Percentiles rank a stretch among this genome's conserved stretches.
Evolutionary conservation across 2,797 vertebrate genomes (phyloP).

Genomic region (Octomys mimax): DNA sequence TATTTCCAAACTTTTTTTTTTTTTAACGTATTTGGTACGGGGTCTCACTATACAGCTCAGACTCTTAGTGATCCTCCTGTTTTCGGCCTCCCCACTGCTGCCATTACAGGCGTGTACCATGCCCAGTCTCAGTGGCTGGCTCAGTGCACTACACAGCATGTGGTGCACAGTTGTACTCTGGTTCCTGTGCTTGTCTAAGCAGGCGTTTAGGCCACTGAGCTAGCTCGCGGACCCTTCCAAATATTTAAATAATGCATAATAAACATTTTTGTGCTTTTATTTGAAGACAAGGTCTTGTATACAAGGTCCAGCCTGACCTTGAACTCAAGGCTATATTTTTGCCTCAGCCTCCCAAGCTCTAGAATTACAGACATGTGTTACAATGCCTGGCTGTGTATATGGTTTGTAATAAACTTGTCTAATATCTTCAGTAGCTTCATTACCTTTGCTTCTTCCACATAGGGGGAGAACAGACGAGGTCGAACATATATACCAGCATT

Average conservation of each 20-base stretch:
- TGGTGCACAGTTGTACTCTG: too few species aligned
- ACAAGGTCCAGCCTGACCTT: not conserved
- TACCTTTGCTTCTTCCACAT: conserved; percentile 99
- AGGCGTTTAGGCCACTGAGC: too few species aligned
- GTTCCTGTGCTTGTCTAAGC: too few species aligned
- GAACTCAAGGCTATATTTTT: not conserved
- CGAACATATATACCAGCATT: conserved; percentile 98
- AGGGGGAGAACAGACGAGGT: conserved; percentile 97
- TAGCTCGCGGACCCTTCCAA: not conserved
- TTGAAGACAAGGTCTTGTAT: not conserved
- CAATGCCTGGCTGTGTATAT: not conserved
- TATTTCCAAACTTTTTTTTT: not conserved
- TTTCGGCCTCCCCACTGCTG: too few species aligned
- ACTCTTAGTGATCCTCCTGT: too few species aligned
- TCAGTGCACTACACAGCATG: too few species aligned
- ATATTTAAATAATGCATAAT: conserved; percentile 4
- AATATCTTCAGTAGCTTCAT: conserved; percentile 51
- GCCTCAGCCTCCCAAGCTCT: not conserved
- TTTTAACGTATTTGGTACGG: too few species aligned
- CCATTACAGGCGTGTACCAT: too few species aligned
- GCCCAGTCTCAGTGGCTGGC: too few species aligned
- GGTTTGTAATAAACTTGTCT: not conserved
- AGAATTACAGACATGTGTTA: not conserved
- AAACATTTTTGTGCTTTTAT: not conserved
- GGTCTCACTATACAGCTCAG: too few species aligned